Base-by-base conservation (phyloP, 2,888 invertebrate species). In the Eledone cirrhosa region DNA sequence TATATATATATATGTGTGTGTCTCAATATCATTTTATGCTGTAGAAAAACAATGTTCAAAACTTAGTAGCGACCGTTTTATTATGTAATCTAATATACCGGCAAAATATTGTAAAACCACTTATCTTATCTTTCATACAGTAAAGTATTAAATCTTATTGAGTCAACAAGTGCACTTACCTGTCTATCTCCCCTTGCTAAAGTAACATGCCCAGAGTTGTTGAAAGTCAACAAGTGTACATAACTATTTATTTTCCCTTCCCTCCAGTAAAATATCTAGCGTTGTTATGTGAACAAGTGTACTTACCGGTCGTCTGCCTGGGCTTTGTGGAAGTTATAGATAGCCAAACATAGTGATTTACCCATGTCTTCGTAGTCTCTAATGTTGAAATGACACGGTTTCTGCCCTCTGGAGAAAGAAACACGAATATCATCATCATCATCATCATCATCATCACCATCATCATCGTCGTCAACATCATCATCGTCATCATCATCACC, bases 351-450 rank as follows among this genome's bases (percentile, higher is more conserved):
- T 77, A 90, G 84, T 8, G 84, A 84, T 77, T 83, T 82, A 5
- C 90, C 90, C 87, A 90, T 89, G 22, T 88, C 87, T 85, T 88
- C 85, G 80, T 86, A 89, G 81, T 90, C 90, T 19, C 78, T 67
- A 4, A 86, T 86, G 82, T 88, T 90, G 83, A 90, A 90, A 82
- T 90, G 90, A 8, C 89, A 76, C 3, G 76, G 84, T 76, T 84
- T 84, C 31, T 84, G 85, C 65, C 83, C 82, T 48, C 89, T 89
- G 84, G 11, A 86, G 84, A 53, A 48, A 48, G 31, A 75, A 27
- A 13, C 27, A 63, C 3, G 31, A 8, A 19, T 27, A 72, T 72
- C 22, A 72, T 29, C 29, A 0, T 11, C 3, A 72, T 72, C n/a
- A n/a, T 27, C 8, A 72, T 27, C 22, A 8, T 11, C n/a, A 29